Evolutionary conservation across 1,140 invertebrate species (phyloP).

Genomic region (Anastrepha ludens): DNA sequence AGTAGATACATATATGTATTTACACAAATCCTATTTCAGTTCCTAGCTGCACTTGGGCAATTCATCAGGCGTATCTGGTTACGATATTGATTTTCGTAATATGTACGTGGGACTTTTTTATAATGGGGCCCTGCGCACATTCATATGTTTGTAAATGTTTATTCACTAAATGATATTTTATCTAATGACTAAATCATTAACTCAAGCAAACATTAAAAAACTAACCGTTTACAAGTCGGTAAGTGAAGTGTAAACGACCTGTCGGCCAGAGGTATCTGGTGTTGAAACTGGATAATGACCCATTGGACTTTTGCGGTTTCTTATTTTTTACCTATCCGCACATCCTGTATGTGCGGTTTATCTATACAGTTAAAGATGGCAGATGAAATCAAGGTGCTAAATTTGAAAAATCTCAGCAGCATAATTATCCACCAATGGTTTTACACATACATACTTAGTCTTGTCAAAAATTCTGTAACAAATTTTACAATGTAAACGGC

Average conservation of each 20-base stretch:
- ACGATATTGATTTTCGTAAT: slow-evolving; percentile 6
- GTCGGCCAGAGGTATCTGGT: neutral
- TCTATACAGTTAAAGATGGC: neutral
- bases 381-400: neutral
- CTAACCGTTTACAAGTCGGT: neutral
- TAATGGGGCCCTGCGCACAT: no score
- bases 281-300: neutral
- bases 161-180: neutral
- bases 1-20: neutral
- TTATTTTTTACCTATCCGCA: no score
- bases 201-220: slow-evolving; percentile 3
- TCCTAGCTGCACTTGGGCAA: neutral
- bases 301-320: neutral
- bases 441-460: no score
- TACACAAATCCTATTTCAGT: neutral
- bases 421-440: no score
- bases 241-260: no score
- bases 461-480: no score
- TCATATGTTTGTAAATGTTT: neutral
- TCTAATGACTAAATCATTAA: slow-evolving; percentile 25
- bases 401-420: neutral
- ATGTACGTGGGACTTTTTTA: neutral
- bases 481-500: no score
- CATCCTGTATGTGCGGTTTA: no score
- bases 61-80: neutral